Percentiles rank a stretch among this genome's conserved stretches.
Evolutionary conservation across 2,113 vertebrate genomes (phyloP).

Genomic region (Eptesicus fuscus): DNA sequence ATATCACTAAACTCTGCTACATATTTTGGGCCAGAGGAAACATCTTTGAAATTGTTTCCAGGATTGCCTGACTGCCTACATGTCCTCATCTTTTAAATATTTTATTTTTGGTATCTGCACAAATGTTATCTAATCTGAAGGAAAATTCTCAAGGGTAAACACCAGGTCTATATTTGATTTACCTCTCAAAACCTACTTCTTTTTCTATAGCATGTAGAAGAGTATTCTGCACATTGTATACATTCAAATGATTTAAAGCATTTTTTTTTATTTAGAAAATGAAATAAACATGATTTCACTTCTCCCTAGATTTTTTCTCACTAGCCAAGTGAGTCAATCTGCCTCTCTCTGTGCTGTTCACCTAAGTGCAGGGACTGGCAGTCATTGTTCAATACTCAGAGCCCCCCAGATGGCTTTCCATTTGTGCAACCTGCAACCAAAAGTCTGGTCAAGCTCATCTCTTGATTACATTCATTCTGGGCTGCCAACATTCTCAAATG

Average conservation of each 20-base stretch:
- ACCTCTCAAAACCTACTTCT: not conserved
- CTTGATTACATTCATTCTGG: not conserved
- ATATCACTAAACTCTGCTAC: constrained; percentile 56
- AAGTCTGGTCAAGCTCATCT: not conserved
- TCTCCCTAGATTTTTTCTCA: not conserved
- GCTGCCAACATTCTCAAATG: not conserved
- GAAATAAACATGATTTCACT: constrained; percentile 27
- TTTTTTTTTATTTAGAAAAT: not conserved
- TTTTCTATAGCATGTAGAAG: not conserved
- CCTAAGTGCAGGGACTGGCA: not conserved
- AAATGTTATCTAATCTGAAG: constrained; percentile 33
- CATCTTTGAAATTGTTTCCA: constrained; percentile 56
- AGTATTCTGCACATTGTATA: not conserved
- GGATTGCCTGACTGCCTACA: constrained; percentile 37
- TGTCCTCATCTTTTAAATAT: constrained; percentile 55
- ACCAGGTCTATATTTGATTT: constrained; percentile 24
- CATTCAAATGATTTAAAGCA: not conserved
- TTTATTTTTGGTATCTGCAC: constrained; percentile 52
- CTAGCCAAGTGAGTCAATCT: not conserved
- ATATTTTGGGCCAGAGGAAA: constrained; percentile 50
- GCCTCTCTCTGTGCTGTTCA: not conserved
- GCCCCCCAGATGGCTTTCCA: not conserved
- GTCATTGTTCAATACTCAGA: not conserved
- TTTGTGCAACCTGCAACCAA: not conserved
- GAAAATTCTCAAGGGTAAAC: constrained; percentile 41